Percentiles rank a stretch among this genome's conserved stretches.
phyloP scores from a whole-genome alignment of 2,888 invertebrate genomes.

The Thymelicus acteon region DNA sequence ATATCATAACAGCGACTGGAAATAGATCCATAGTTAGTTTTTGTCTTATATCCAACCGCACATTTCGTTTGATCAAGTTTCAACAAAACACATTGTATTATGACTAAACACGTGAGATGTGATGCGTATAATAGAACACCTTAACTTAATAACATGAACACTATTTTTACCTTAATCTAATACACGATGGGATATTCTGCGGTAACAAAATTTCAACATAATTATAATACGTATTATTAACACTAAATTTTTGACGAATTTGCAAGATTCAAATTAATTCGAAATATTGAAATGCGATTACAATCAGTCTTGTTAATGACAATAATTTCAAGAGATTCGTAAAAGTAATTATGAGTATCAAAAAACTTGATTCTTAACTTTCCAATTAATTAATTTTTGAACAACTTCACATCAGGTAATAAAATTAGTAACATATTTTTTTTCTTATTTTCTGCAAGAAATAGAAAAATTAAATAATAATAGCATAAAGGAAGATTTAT shows the following conservation, averaged over 20 bases:
- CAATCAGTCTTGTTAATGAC: constrained; percentile 28
- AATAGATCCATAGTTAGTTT: too few species aligned
- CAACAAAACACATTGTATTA: constrained; percentile 3
- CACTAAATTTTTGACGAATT: background rate
- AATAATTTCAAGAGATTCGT: constrained; percentile 1
- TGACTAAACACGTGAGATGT: constrained; percentile 27
- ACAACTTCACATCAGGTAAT: background rate
- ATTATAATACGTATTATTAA: constrained; percentile 10
- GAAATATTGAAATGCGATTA: constrained; percentile 23
- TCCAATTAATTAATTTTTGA: background rate
- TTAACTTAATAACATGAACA: constrained; percentile 34
- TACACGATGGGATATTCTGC: constrained; percentile 19
- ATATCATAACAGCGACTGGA: too few species aligned
- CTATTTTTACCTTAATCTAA: constrained; percentile 26
- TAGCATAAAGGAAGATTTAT: too few species aligned
- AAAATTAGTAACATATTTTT: too few species aligned
- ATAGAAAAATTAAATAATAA: too few species aligned
- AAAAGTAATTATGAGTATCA: background rate
- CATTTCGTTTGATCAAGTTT: too few species aligned
- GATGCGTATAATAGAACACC: constrained; percentile 22
- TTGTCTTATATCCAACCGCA: too few species aligned
- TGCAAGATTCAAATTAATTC: background rate
- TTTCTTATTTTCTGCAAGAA: too few species aligned
- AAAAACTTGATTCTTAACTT: background rate
- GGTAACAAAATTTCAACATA: constrained; percentile 22